Base-by-base conservation (phyloP, 2,113 vertebrate species). In the Spilogale gracilis region DNA sequence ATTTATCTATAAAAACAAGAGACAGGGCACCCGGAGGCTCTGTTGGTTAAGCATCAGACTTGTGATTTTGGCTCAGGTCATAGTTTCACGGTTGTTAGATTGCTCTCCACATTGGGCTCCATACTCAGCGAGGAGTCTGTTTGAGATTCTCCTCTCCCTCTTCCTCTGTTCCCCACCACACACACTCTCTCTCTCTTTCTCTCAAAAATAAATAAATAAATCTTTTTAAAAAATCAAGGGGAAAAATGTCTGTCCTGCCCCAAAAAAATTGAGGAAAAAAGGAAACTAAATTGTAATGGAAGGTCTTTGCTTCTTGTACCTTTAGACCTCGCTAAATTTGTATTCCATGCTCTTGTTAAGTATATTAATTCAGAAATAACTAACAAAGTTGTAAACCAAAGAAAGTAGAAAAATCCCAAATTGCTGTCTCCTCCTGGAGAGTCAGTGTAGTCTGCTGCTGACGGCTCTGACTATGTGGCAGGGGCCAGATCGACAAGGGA, bases 381-480 rank as follows among this genome's bases (percentile, higher is more conserved):
- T 98, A 98, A 98, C 97, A 99, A 98, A 97, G 95, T 93, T 97
- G 96, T 98, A 98, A 98, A 97, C 98, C 97, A 95, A 95, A 90
- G 80, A 94, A 96, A 87, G 95, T 27, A 27, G 54, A 32, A 56
- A 97, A 97, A 96, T 98, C 97, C 97, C 98, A 98, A 95, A 98
- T 97, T 96, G 97, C 98, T 94, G 61, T 95, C 97, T 98, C 97
- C 95, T 98, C 97, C 82, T 98, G 92, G 95, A 65, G 94, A 98
- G 98, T 97, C 79, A 81, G 98, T 74, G 86, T 89, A 91, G 98
- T 97, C 98, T 97, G 98, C 90, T 94, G 96, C 97, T 38, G 74
- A 98, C 48, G 93, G 96, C 84, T 95, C 97, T 73, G 98, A 96
- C 98, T 98, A 98, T 98, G 98, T 98, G 98, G 99, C 98, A 98